Evolutionary conservation across 2,888 invertebrate species (phyloP).

Genomic region (Clunio marinus): DNA sequence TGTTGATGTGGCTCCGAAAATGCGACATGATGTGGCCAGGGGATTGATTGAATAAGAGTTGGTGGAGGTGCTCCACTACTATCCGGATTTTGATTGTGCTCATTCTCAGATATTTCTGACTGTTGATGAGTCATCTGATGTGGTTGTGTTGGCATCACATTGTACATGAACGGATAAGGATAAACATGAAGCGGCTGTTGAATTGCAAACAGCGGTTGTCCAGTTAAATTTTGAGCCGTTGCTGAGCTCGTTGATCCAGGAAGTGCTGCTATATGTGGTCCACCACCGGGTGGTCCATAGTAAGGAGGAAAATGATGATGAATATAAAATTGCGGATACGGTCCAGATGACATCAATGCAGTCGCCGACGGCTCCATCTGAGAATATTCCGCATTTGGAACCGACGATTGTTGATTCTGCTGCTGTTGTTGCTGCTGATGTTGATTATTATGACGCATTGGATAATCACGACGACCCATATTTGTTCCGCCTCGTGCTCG

Average conservation of each 20-base stretch:
- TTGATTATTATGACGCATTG: background rate
- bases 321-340: constrained; percentile 4
- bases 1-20: constrained; percentile 51
- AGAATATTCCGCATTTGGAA: background rate
- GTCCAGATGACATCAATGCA: background rate
- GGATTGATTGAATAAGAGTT: constrained; percentile 45
- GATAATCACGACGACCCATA: constrained; percentile 14
- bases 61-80: background rate
- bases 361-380: constrained; percentile 4
- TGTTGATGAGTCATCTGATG: background rate
- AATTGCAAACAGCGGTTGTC: background rate
- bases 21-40: constrained; percentile 53
- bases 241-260: background rate
- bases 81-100: constrained; percentile 5
- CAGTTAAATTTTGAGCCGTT: constrained; percentile 25
- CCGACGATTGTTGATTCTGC: background rate
- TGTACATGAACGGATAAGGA: background rate
- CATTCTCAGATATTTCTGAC: background rate
- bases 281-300: background rate
- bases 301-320: background rate
- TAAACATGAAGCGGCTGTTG: background rate
- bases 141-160: background rate
- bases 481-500: constrained; percentile 12
- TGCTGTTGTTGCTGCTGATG: background rate
- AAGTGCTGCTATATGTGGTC: background rate